Conservation (phyloP, 2,797 vertebrate species). For the Acanthiza pusilla region DNA sequence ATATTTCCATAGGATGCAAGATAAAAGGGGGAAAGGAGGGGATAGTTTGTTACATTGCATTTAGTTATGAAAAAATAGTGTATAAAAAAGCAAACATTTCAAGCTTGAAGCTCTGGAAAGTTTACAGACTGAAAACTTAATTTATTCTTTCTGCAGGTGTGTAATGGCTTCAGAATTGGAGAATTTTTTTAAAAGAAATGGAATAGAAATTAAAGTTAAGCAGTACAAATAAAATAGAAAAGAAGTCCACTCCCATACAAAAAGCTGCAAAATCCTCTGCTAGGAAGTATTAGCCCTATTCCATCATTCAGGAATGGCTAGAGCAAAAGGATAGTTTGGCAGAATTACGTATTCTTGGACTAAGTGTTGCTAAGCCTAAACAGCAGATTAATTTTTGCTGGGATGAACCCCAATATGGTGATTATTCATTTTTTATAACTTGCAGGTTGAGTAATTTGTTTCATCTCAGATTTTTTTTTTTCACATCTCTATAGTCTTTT, state of each 20-base stretch:
- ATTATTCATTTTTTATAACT: not conserved
- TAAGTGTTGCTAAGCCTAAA: not conserved
- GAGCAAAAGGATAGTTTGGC: not conserved
- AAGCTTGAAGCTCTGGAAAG: not conserved
- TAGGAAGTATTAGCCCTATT: not conserved
- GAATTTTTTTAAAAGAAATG: not conserved
- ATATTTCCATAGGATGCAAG: not conserved
- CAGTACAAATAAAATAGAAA: not conserved
- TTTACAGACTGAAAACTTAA: not conserved
- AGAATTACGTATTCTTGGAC: not conserved
- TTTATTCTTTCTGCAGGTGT: not conserved
- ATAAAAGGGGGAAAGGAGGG: not conserved
- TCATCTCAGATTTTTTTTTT: not conserved
- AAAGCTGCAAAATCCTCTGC: accelerated
- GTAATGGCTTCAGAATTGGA: not conserved
- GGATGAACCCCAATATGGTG: not conserved
- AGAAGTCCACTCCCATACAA: not conserved
- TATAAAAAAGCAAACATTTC: not conserved
- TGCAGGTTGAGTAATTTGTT: not conserved
- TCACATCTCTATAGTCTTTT: not conserved
- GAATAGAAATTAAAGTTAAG: not conserved
- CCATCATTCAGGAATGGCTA: not conserved
- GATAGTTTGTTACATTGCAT: not conserved
- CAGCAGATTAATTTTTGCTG: not conserved
- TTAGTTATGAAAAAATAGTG: not conserved